A percentile compares a stretch with the other conserved stretches of the same genome.
phyloP scores from a whole-genome alignment of 2,113 vertebrate genomes.

The Mastomys coucha region DNA sequence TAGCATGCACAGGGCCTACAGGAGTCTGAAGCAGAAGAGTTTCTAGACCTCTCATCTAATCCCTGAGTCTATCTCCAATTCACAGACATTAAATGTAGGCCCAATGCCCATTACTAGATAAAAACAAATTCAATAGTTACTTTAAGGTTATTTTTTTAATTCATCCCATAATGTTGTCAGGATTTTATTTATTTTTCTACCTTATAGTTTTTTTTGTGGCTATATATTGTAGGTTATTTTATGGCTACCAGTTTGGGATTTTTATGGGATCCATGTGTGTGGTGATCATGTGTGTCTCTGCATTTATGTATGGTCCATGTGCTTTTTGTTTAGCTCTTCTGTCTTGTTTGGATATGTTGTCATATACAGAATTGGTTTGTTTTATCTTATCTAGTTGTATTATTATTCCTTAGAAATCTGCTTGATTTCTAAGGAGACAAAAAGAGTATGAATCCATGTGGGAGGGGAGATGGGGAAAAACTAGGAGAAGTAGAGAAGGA shows the following conservation, averaged over 20 bases:
- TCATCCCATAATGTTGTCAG: not conserved
- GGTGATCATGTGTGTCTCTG: not conserved
- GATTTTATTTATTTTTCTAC: not conserved
- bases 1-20: not conserved
- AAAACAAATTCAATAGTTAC: not conserved
- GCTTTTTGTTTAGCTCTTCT: not conserved
- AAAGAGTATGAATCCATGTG: not conserved
- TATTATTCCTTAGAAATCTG: not conserved
- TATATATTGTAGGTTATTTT: not conserved
- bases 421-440: not conserved
- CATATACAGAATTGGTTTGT: not conserved
- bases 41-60: not conserved
- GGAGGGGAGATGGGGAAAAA: not conserved
- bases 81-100: not conserved
- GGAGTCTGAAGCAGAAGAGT: not conserved
- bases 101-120: not conserved
- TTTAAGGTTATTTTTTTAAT: not conserved
- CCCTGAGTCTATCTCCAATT: not conserved
- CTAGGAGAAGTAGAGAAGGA: not conserved
- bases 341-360: not conserved
- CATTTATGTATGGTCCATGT: not conserved
- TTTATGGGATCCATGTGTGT: not conserved
- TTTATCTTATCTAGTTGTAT: not conserved
- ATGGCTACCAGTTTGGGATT: not conserved
- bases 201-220: not conserved